Evolutionary conservation across 2,797 vertebrate species (phyloP), one percentile per base, ranked within the genome.

Genomic region (Poeciliopsis presidionis): DNA sequence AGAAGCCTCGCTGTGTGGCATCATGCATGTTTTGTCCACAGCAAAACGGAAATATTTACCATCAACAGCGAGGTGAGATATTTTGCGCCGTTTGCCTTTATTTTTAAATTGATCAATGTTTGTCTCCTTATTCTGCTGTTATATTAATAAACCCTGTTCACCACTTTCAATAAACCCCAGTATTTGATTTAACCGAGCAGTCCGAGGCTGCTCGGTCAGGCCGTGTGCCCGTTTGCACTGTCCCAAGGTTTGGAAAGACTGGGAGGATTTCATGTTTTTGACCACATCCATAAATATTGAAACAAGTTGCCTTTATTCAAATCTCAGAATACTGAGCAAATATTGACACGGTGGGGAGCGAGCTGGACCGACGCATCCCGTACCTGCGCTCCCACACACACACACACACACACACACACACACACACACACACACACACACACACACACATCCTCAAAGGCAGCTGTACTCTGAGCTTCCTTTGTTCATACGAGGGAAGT

Each of bases 201-300:
- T 72, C 63, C 53, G 12, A 69, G 74, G 69, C 81, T 14, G 20
- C 7, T 73, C 36, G 30, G 49, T 74, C 22, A 5, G 75, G 77
- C 69, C 13, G 79, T 80, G 74, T 81, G 80, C 75, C 73, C 22
- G 55, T 57, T 63, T 30, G 72, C 28, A 70, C 80, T 81, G 73
- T 81, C 76, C 74, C 72, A 65, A 67, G 47, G 77, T 75, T 89
- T 87, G 92, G 89, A 93, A 94, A 92, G 88, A 94, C 86, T 85
- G 87, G 36, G 47, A 92, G 87, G 87, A 94, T 91, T 93, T 91
- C 61, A 53, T 90, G 90, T 95, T 94, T 95, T 94, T 76, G 80
- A 92, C 92, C 94, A 92, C 93, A 94, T 93, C 92, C 92, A 95
- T 94, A 95, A 95, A 95, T 94, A 95, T 90, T 95, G 91, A 95